Evolutionary conservation across 2,797 vertebrate species (phyloP), one percentile per base, ranked within the genome.

Genomic region (Stomatorhinus walkeri): DNA sequence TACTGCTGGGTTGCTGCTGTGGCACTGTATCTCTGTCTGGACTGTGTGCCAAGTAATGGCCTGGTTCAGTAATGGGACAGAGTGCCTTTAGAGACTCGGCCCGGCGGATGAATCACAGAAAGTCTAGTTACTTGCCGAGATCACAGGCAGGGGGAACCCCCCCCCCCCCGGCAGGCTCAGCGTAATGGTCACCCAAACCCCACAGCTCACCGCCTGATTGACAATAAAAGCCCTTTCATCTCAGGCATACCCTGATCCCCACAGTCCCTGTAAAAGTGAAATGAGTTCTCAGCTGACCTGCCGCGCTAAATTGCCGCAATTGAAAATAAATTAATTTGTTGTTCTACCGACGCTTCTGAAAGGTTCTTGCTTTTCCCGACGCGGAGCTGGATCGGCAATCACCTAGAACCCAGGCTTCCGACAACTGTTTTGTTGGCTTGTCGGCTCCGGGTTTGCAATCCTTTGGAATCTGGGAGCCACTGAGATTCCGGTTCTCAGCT

Each of bases 321-420:
- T 87, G 85, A 87, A 87, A 87, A 87, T 59, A 87, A 87, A 87
- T 36, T n/a, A 56, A 56, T 56, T 87, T 87, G 24, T 40, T 87
- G 85, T 84, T 49, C 46, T 84, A 48, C 48, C 19, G 16, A 87
- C 32, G 16, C 56, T 87, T 87, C 51, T 28, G 85, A 19, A 87
- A 59, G 52, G 19, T 87, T 14, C 28, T 40, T n/a, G 19, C 32
- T 6, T 19, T 19, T 56, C 16, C 32, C 85, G 0, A 14, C 52
- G 12, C 2, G 7, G 84, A 54, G 51, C 52, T 32, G 14, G 84
- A 32, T 54, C 49, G 14, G 9, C 85, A 59, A 40, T 56, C 85
- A 28, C 86, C 86, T 48, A n/a, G 86, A 64, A 87, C 86, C 56
- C 56, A 4, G 24, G 56, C 7, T 22, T 22, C 52, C 40, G n/a